Conservation (phyloP, 2,113 vertebrate genomes). For the Aythya baeri region DNA sequence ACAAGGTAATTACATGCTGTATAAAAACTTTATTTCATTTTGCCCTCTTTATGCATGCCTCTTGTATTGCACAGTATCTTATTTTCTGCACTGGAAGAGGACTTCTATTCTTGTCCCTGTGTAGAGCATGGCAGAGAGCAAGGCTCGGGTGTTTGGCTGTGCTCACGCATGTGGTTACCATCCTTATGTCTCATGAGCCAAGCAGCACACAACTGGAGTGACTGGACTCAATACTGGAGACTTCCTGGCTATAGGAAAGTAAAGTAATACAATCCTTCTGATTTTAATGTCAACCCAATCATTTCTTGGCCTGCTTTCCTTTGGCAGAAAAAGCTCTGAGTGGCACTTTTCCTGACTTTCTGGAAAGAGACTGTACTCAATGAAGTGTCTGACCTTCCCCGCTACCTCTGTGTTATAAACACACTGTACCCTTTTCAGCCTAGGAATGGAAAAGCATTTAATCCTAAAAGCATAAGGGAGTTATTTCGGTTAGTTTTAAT, state of each 20-base stretch:
- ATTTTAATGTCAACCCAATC: neutral
- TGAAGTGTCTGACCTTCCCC: slow-evolving; percentile 1
- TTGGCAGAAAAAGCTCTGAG: neutral
- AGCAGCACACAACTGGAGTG: rapidly evolving
- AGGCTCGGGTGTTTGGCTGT: neutral
- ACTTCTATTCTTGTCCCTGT: neutral
- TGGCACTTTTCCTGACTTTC: neutral
- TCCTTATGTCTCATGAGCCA: neutral
- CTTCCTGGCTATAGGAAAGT: neutral
- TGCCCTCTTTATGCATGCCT: neutral
- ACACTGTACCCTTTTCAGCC: neutral
- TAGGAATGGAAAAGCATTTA: neutral
- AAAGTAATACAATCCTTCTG: neutral
- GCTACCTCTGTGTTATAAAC: neutral
- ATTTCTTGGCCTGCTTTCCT: neutral
- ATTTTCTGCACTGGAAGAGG: neutral
- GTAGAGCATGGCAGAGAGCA: neutral
- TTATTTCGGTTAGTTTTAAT: slow-evolving; percentile 18
- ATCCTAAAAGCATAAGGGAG: neutral
- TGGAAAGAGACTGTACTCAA: neutral
- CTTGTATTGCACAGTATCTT: neutral
- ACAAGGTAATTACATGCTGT: neutral
- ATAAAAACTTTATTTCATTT: neutral
- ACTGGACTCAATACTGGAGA: neutral
- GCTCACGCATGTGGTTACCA: rapidly evolving